Evolutionary conservation across 2,113 vertebrate species (phyloP).

Genomic region (Recurvirostra avosetta): DNA sequence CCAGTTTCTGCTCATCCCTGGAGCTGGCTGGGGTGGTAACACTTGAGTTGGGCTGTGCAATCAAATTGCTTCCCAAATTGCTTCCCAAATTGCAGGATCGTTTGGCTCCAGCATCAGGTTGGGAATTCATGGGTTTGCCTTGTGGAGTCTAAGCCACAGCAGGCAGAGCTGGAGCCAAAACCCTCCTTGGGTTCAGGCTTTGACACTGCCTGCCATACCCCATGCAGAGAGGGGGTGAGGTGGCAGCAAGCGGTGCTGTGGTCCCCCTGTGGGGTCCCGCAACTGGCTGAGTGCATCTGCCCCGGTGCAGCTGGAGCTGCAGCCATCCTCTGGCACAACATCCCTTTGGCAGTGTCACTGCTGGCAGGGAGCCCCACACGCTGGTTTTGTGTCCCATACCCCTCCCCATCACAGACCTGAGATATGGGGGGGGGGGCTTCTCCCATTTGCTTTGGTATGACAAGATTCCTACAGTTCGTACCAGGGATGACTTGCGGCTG

Average conservation of each 20-base stretch:
- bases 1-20: neutral
- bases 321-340: neutral
- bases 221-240: neutral
- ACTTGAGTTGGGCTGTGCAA: neutral
- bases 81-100: neutral
- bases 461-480: neutral
- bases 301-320: neutral
- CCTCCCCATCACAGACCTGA: neutral
- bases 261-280: neutral
- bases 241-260: neutral
- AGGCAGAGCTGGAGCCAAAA: neutral
- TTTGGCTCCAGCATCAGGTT: neutral
- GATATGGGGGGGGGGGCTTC: neutral
- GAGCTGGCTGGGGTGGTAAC: neutral
- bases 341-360: fast-evolving
- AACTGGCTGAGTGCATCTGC: neutral
- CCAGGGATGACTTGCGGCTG: fast-evolving
- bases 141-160: neutral
- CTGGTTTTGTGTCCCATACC: neutral
- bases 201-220: neutral
- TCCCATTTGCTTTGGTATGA: neutral
- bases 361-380: neutral
- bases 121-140: neutral
- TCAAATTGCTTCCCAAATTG: neutral
- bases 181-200: neutral